Base-by-base conservation (phyloP, 2,888 invertebrate species). In the Eupeodes latifasciatus region DNA sequence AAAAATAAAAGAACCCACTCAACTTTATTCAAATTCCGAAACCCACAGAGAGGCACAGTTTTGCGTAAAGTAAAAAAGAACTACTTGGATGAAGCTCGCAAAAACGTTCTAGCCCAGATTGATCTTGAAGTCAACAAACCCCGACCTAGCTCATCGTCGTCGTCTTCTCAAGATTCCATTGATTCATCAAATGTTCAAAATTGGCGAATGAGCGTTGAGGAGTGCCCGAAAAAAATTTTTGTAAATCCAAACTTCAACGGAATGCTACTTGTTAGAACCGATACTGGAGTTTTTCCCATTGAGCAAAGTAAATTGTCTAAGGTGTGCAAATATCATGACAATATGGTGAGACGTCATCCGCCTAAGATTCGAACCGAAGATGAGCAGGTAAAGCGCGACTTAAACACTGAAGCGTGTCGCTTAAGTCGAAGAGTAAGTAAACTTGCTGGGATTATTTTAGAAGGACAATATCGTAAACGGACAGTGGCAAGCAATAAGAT, bases 391-490 rank as follows among this genome's bases (percentile, higher is more conserved):
- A 85, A 82, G 62, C 84, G 86, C 0, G 66, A 86, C 36, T 90
- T 90, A 5, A 91, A 89, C 47, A 90, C 84, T 0, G 90, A 91
- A 57, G 90, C 90, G 10, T 90, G 90, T 6, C 89, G 89, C 0
- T 82, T 91, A 47, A 91, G 90, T 4, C 90, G 90, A 16, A 90
- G 92, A 11, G 91, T 91, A 55, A 90, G 90, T 77, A 90, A 90
- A 5, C 67, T 91, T 34, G 91, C 92, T 75, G 90, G 90, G 36
- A 79, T 91, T 66, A 85, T 91, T 7, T 72, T 91, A 27, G 90
- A 91, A 49, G 90, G 91, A 44, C 90, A 92, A 49, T 90, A 91
- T 79, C 90, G 90, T 16, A 84, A 90, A 0, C 89, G 90, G 4
- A 59, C 86, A 3, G 75, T 86, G 9, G 90, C 89, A 47, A 91